These are phyloP conservation scores for Diadegma fenestrale DNA, from an alignment of 2,888 invertebrate genomes.

Conservation along the genomic window DNA sequence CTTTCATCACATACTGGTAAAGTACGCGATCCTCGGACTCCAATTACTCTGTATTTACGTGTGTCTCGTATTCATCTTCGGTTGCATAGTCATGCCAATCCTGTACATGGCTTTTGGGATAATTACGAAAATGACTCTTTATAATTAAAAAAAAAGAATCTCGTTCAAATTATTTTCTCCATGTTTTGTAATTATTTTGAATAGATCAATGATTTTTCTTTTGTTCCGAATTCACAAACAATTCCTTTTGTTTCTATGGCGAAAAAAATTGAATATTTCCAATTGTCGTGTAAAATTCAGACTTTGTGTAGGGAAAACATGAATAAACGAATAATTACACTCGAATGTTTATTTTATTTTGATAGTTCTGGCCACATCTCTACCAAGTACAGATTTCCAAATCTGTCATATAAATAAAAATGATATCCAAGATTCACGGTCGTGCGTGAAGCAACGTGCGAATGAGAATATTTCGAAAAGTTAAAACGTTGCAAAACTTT, in stretches of 20 bases:
- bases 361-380: conserved; percentile 8
- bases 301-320: not conserved
- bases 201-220: conserved; percentile 25
- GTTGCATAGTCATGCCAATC: conserved; percentile 80
- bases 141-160: conserved; percentile 68
- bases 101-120: conserved; percentile 77
- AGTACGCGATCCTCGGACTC: conserved; percentile 75
- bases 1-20: conserved; percentile 74
- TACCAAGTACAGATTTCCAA: conserved; percentile 42
- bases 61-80: conserved; percentile 79
- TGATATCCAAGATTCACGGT: not conserved
- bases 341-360: not conserved
- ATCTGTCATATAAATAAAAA: conserved; percentile 28
- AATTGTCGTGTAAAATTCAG: not conserved
- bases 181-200: conserved; percentile 34
- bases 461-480: conserved; percentile 13
- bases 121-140: conserved; percentile 77
- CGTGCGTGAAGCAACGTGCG: not conserved
- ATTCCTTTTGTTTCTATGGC: too few species aligned
- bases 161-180: not conserved
- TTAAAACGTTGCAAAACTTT: not conserved
- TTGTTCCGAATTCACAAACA: not conserved
- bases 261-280: too few species aligned
- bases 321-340: not conserved
- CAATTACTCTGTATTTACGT: conserved; percentile 79